phyloP scores from a whole-genome alignment of 2,888 invertebrate species.

The Biston stratarius region DNA sequence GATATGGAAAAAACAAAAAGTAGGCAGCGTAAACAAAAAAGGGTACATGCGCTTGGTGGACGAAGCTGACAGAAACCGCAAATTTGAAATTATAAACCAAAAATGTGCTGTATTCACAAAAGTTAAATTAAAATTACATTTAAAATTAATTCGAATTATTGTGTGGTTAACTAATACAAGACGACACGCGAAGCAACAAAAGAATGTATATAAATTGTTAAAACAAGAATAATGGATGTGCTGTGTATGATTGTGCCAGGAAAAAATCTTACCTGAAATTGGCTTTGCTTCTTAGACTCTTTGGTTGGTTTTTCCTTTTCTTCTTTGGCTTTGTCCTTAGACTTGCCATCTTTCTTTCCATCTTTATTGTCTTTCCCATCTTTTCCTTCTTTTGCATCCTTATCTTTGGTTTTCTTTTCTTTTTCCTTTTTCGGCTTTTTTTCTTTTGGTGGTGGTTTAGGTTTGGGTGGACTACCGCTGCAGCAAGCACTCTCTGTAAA shows the following conservation, averaged over 20 bases:
- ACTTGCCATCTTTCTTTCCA: slow-evolving; percentile 85
- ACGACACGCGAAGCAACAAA: slow-evolving; percentile 75
- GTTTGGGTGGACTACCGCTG: slow-evolving; percentile 89
- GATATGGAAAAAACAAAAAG: slow-evolving; percentile 86
- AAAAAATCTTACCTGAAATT: slow-evolving; percentile 87
- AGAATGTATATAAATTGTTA: slow-evolving; percentile 59
- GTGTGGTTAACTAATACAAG: slow-evolving; percentile 74
- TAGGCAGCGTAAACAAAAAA: slow-evolving; percentile 85
- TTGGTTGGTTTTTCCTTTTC: slow-evolving; percentile 87
- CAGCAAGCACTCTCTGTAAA: slow-evolving; percentile 93
- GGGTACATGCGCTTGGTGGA: slow-evolving; percentile 78
- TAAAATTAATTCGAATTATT: slow-evolving; percentile 59
- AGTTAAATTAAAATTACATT: slow-evolving; percentile 62
- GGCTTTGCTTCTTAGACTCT: slow-evolving; percentile 88
- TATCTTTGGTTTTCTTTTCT: slow-evolving; percentile 88
- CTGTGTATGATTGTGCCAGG: slow-evolving; percentile 61
- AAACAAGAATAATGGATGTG: slow-evolving; percentile 79
- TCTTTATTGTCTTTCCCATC: slow-evolving; percentile 84
- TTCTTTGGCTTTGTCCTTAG: slow-evolving; percentile 87
- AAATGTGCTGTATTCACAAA: slow-evolving; percentile 61
- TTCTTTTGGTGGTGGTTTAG: slow-evolving; percentile 88
- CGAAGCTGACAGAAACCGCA: slow-evolving; percentile 59
- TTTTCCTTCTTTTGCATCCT: slow-evolving; percentile 84
- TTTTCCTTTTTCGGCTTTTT: slow-evolving; percentile 90
- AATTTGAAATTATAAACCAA: slow-evolving; percentile 58